phyloP scores from a whole-genome alignment of 2,113 vertebrate genomes.

The Mixornis gularis region DNA sequence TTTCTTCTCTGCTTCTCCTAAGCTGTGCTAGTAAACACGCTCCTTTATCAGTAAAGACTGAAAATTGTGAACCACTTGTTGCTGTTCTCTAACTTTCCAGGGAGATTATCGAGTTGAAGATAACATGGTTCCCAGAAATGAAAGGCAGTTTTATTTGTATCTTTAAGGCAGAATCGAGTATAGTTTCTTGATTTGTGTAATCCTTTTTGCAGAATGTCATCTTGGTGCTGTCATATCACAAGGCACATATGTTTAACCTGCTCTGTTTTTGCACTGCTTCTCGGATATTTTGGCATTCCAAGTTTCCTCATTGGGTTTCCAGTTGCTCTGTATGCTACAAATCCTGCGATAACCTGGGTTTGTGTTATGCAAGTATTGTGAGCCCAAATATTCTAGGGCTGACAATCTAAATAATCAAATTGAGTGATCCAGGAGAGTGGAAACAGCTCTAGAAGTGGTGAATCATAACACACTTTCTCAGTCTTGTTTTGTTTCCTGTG shows the following conservation, averaged over 20 bases:
- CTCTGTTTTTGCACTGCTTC: not conserved
- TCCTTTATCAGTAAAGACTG: not conserved
- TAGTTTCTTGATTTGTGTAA: conserved; percentile 47
- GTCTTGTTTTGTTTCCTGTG: conserved; percentile 50
- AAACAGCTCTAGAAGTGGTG: not conserved
- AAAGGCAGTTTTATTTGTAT: not conserved
- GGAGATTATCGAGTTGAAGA: not conserved
- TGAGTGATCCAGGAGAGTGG: not conserved
- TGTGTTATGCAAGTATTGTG: not conserved
- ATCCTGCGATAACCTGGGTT: not conserved
- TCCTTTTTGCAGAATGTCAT: not conserved
- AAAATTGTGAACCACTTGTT: not conserved
- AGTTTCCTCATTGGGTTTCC: not conserved
- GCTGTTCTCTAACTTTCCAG: not conserved
- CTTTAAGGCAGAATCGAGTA: not conserved
- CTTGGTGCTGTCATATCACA: not conserved
- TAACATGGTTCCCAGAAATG: not conserved
- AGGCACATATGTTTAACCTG: not conserved
- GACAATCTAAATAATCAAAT: not conserved
- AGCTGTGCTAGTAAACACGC: not conserved
- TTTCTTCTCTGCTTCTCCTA: not conserved
- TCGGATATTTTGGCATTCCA: not conserved
- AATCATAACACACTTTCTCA: conserved; percentile 22
- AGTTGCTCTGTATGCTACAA: not conserved
- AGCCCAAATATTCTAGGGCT: not conserved